Percentiles rank a stretch among this genome's conserved stretches.
phyloP scores from a whole-genome alignment of 2,797 vertebrate species.

The Rallus crepitans region DNA sequence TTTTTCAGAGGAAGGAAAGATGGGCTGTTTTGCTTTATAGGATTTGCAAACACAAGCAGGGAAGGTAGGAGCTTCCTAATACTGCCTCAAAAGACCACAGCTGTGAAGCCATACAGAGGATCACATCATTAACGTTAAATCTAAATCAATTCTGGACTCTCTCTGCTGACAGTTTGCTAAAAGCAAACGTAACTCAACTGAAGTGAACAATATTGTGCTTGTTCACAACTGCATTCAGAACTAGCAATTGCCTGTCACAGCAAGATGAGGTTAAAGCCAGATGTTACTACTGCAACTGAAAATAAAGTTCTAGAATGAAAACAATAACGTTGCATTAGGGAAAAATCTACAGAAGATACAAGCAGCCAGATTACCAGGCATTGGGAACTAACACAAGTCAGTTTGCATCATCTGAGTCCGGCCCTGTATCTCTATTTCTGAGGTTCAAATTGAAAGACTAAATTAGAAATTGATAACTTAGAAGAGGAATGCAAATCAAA shows the following conservation, averaged over 20 bases:
- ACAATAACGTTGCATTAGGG: not conserved
- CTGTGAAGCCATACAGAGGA: not conserved
- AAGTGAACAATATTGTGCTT: not conserved
- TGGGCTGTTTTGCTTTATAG: not conserved
- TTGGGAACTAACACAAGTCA: not conserved
- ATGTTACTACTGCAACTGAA: conserved; percentile 15
- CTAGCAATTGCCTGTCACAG: not conserved
- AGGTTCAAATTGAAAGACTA: not conserved
- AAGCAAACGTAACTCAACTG: not conserved
- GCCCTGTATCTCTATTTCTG: not conserved
- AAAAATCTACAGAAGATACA: not conserved
- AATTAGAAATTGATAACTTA: not conserved
- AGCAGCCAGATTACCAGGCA: not conserved
- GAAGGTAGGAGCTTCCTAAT: conserved; percentile 12
- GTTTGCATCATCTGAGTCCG: not conserved
- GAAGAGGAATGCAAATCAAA: conserved; percentile 12
- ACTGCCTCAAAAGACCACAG: not conserved
- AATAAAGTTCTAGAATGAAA: not conserved
- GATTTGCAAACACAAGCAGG: not conserved
- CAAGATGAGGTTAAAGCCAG: not conserved
- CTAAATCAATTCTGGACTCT: not conserved
- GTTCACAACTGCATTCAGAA: conserved; percentile 14
- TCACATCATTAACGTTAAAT: not conserved
- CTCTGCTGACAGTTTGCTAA: not conserved
- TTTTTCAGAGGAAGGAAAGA: not conserved